Evolutionary conservation across 1,140 invertebrate genomes (phyloP).

Genomic region (Charaxes varanes): DNA sequence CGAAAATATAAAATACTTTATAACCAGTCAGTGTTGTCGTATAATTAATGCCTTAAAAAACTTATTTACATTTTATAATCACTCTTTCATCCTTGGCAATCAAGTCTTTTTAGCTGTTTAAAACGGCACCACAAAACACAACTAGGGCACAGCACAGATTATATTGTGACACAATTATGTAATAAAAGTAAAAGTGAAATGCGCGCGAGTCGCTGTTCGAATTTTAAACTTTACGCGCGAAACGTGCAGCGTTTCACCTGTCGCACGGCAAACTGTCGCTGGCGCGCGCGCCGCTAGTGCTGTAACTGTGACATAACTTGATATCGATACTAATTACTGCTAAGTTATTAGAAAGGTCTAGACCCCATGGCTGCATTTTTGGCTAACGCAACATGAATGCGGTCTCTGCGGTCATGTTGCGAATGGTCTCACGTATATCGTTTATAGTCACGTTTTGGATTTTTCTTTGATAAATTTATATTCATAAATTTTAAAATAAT

Average conservation of each 20-base stretch:
- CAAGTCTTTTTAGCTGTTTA: background rate
- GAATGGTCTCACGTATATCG: no score
- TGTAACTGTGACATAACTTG: slow-evolving; percentile 4
- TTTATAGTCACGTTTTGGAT: no score
- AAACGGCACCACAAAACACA: slow-evolving; percentile 13
- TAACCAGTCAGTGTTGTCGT: no score
- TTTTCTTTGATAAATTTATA: no score
- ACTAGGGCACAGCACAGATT: slow-evolving; percentile 16
- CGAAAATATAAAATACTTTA: no score
- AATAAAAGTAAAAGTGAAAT: slow-evolving; percentile 52
- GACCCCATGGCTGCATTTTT: no score
- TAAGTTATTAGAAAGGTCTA: no score
- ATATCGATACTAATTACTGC: background rate
- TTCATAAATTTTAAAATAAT: no score
- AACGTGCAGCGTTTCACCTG: slow-evolving; percentile 50
- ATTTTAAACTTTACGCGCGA: slow-evolving; percentile 35
- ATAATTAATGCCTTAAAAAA: no score
- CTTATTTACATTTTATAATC: slow-evolving; percentile 3
- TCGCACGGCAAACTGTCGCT: slow-evolving; percentile 33
- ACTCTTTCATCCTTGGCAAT: slow-evolving; percentile 3
- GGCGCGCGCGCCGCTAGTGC: slow-evolving; percentile 31
- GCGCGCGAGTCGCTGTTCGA: slow-evolving; percentile 32
- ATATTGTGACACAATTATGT: slow-evolving; percentile 28
- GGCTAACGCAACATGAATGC: no score
- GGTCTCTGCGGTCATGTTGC: no score